These are phyloP conservation scores for Potamarius usumacintae DNA, from an alignment of 2,113 vertebrate genomes.

Conservation along the genomic window DNA sequence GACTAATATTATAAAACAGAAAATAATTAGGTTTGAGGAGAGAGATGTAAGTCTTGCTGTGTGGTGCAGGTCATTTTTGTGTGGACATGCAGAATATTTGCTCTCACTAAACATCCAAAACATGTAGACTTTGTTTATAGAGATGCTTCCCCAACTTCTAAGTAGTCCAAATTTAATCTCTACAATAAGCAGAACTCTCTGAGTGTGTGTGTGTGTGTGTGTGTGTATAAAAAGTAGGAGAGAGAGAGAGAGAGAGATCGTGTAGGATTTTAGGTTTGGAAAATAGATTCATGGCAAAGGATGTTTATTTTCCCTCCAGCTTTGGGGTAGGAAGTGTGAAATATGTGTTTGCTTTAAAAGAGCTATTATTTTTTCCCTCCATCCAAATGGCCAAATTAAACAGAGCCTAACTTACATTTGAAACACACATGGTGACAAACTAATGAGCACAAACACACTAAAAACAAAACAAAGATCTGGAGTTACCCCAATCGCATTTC, in stretches of 20 bases:
- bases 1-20: background rate
- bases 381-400: constrained; percentile 54
- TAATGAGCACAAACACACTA: constrained; percentile 29
- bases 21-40: background rate
- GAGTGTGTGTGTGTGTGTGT: background rate
- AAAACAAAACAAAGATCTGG: constrained; percentile 21
- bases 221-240: background rate
- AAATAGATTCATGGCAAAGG: constrained; percentile 21
- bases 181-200: background rate
- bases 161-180: background rate
- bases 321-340: constrained; percentile 69
- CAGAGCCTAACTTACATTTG: constrained; percentile 29
- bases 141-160: background rate
- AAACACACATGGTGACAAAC: constrained; percentile 14
- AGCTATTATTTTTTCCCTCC: constrained; percentile 59
- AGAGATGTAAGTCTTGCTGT: background rate
- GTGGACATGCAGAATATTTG: background rate
- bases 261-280: background rate
- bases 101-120: background rate
- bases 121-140: background rate
- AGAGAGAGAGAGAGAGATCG: background rate
- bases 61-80: background rate
- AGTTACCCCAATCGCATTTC: background rate
- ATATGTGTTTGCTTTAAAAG: constrained; percentile 71
- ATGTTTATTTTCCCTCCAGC: constrained; percentile 47